A percentile compares a stretch with the other conserved stretches of the same genome.
phyloP scores from a whole-genome alignment of 64 coral and sea anemone genomes.

The Platygyra sinensis region DNA sequence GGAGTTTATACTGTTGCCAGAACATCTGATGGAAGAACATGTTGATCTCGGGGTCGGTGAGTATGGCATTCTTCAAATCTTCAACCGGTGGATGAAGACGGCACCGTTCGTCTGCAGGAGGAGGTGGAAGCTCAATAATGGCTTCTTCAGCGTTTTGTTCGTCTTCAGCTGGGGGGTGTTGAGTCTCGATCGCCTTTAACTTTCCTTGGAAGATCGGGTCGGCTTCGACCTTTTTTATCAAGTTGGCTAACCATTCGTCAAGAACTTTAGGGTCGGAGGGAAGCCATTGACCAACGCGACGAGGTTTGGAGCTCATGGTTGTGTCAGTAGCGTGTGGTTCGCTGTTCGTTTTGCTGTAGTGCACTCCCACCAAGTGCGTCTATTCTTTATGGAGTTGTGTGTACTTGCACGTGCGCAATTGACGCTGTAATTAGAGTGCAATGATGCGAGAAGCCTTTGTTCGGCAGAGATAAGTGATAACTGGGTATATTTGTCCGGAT shows the following conservation, averaged over 20 bases:
- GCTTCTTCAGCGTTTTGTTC: constrained; percentile 44
- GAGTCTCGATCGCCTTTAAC: constrained; percentile 10
- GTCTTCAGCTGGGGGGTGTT: constrained; percentile 35
- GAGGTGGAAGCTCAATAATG: background rate
- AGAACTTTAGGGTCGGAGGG: constrained; percentile 57
- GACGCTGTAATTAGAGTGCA: no score
- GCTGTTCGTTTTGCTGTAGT: background rate
- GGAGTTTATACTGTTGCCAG: no score
- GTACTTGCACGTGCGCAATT: no score
- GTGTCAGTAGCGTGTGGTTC: constrained; percentile 21
- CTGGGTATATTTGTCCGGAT: no score
- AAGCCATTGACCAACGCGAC: constrained; percentile 50
- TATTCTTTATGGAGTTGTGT: no score
- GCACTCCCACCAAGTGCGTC: no score
- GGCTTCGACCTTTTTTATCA: constrained; percentile 16
- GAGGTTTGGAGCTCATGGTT: constrained; percentile 51
- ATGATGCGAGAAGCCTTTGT: no score
- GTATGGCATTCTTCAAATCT: constrained; percentile 60
- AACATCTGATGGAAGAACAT: no score
- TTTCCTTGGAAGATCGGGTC: background rate
- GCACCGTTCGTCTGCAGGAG: background rate
- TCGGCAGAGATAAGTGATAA: no score
- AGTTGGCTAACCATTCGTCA: constrained; percentile 61
- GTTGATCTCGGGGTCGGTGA: constrained; percentile 68
- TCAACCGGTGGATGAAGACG: constrained; percentile 48